Base-by-base conservation (phyloP, 2,113 vertebrate genomes). In the Delphinus delphis region DNA sequence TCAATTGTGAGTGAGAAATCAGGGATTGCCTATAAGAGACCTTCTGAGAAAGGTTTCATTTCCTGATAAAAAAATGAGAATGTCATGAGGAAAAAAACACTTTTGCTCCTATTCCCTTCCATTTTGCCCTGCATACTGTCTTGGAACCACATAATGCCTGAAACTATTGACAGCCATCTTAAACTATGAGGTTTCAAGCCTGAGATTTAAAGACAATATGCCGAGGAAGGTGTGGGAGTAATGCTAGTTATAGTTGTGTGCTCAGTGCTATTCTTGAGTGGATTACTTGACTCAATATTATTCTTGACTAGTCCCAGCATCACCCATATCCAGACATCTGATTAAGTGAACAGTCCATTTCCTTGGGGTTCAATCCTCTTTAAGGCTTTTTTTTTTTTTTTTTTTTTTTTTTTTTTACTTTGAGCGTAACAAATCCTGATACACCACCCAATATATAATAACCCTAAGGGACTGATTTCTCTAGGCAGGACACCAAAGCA, bases 301-400 rank as follows among this genome's bases (percentile, higher is more conserved):
- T 58, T 58, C 7, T 31, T 3, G 12, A 8, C 31, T 36, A 50
- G n/a, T 36, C 33, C 38, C 23, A 13, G 4, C 89, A n/a, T 85
- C 31, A 58, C 15, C 1, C 17, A 14, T 17, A 44, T 55, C 20
- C 38, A 33, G 4, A n/a, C 6, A 60, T 21, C 41, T 60, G 14
- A 36, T 87, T 77, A 88, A 41, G 6, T 58, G 41, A 62, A 38
- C 4, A 55, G 12, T 20, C 17, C 0, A 65, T 86, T 90, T 79
- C 62, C 23, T 73, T 53, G 31, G 25, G 18, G 1, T 55, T 50
- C 33, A 41, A 80, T 26, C 11, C 5, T 85, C 2, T 79, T 47
- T 67, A 33, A 26, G 15, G 3, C 1, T 0, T 76, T 20, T 50
- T 11, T 31, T 44, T 74, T 5, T 18, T 4, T 36, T 36, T 36